Evolutionary conservation across 1,140 invertebrate species (phyloP).

Genomic region (Berghia stephanieae): DNA sequence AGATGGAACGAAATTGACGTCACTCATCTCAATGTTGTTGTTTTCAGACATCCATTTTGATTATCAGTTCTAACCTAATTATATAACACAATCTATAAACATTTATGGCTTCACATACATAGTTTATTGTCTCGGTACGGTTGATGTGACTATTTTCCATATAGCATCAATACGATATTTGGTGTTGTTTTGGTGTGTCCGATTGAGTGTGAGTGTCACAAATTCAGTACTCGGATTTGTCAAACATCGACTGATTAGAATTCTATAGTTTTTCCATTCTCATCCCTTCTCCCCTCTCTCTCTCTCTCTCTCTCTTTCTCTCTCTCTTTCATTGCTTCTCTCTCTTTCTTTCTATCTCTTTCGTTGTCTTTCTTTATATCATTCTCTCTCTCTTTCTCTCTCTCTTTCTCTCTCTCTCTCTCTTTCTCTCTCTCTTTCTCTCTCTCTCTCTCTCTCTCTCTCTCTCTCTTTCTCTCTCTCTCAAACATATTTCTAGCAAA

Average conservation of each 20-base stretch:
- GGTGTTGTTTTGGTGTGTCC: too few species aligned
- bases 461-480: conserved; percentile 4
- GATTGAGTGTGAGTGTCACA: background rate
- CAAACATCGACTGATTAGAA: too few species aligned
- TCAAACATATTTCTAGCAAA: too few species aligned
- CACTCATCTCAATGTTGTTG: too few species aligned
- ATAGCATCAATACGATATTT: background rate
- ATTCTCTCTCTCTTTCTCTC: background rate
- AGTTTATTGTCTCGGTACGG: background rate
- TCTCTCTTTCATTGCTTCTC: background rate
- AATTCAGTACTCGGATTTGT: too few species aligned
- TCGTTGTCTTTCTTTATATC: conserved; percentile 15
- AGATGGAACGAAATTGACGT: too few species aligned
- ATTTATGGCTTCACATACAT: conserved; percentile 29
- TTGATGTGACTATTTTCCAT: background rate
- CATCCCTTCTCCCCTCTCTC: background rate
- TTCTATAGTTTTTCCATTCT: too few species aligned
- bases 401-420: conserved; percentile 17
- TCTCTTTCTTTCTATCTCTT: background rate
- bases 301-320: background rate
- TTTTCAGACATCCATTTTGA: too few species aligned
- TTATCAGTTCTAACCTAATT: too few species aligned
- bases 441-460: conserved; percentile 19
- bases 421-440: conserved; percentile 23
- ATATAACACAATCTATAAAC: background rate